Evolutionary conservation across 2,113 vertebrate genomes (phyloP), one percentile per base, ranked within the genome.

Genomic region (Psilopsiagon aymara): DNA sequence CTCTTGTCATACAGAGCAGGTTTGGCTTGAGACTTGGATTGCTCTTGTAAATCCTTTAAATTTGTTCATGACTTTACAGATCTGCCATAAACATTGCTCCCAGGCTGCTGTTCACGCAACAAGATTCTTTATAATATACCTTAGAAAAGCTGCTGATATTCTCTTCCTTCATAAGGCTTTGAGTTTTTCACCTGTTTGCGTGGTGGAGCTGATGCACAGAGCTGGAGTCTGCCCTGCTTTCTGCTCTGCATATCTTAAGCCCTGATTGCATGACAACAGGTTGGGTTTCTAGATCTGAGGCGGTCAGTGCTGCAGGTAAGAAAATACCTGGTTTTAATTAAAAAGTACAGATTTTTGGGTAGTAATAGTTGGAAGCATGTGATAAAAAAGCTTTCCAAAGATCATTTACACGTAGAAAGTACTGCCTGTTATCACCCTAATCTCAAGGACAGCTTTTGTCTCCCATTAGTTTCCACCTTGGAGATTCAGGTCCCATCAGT

Each of bases 21-120:
- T 93, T 96, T 94, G 95, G 88, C 86, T 53, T 35, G 86, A 97
- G 95, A 96, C 92, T 73, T 93, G 83, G 94, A 82, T 95, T 96
- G 92, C 94, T 95, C 95, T 97, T 98, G 96, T 97, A 95, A 97
- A 97, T 87, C 95, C 92, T 96, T 97, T 96, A 97, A 97, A 96
- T 97, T 98, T 97, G 95, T 97, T 97, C 95, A 94, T 91, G 91
- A 98, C 83, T 97, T 97, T 96, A 94, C 85, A 94, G 90, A 86
- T 96, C 90, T 97, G 84, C 59, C 47, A 91, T 94, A 96, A 97
- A 94, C 75, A 39, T 90, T 92, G 77, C 77, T 92, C 84, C 66
- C 81, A 69, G 91, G 80, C 88, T 82, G 81, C 83, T 77, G 78
- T 66, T 94, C 81, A 73, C 13, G 25, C 70, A 43, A 77, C 59